Base-by-base conservation (phyloP, 2,888 invertebrate genomes). In the Caenorhabditis becei region DNA sequence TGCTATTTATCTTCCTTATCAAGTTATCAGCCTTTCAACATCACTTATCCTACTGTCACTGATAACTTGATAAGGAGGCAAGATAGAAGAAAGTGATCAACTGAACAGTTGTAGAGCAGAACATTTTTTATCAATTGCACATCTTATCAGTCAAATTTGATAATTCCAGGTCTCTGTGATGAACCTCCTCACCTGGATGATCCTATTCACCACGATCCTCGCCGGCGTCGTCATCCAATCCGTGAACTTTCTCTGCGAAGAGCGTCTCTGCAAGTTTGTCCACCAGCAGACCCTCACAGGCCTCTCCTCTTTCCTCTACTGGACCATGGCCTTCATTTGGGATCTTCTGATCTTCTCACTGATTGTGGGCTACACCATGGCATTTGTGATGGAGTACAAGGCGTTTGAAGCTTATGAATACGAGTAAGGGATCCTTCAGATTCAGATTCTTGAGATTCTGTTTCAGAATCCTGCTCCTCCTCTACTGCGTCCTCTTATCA, bases 211-310 rank as follows among this genome's bases (percentile, higher is more conserved):
- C 5, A 20, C 51, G 0, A 10, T 70, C 14, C 10, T 70, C 20
- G 69, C 59, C 59, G 69, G 69, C 3, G 20, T 59, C 10, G n/a
- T 70, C 16, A 18, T 70, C 47, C 67, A 82, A n/a, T 84, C 86
- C 18, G 59, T 71, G 0, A 83, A 85, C 41, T 74, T 75, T 26
- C 28, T 88, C 41, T 83, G 88, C 8, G 88, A 87, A 49, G 89
- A 88, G 8, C 72, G 84, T 1, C 44, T 67, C 1, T 63, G 65
- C 26, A 70, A 80, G 20, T 88, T 88, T 67, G 82, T 86, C 56
- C 86, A 88, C 67, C 88, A 87, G 53, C 85, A 88, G 65, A 70
- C 83, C 41, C 78, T 89, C 14, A 87, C 88, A 4, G 87, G 84
- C n/a, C 66, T 89, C 37, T 79, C 86, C 24, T 69, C 79, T 4